These are phyloP conservation scores for Cotesia vestalis DNA, from an alignment of 1,140 invertebrate species.

Conservation along the genomic window DNA sequence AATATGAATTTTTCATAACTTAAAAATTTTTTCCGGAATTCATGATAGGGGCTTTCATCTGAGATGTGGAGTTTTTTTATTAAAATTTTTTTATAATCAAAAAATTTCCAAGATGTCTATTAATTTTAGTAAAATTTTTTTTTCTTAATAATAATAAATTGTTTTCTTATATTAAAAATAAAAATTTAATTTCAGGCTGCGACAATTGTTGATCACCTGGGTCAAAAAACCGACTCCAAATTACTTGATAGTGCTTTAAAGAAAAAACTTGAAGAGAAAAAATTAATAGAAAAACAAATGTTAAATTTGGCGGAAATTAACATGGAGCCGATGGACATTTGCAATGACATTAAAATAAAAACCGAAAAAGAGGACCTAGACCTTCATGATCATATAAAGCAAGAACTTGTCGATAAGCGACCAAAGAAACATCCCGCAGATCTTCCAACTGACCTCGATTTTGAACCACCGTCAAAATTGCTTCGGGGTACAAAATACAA, in stretches of 20 bases:
- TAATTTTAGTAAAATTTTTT: too few species aligned
- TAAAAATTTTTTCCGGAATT: too few species aligned
- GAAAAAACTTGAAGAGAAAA: slow-evolving; percentile 54
- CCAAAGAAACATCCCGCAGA: slow-evolving; percentile 61
- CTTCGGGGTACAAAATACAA: slow-evolving; percentile 80
- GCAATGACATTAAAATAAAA: slow-evolving; percentile 44
- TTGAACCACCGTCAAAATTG: slow-evolving; percentile 71
- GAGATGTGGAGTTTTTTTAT: too few species aligned
- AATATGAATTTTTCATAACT: too few species aligned
- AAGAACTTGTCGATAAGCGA: slow-evolving; percentile 61
- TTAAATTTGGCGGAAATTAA: slow-evolving; percentile 42
- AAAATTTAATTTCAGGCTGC: slow-evolving; percentile 63
- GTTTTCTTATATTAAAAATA: slow-evolving; percentile 13
- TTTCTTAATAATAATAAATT: background rate
- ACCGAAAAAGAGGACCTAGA: slow-evolving; percentile 67
- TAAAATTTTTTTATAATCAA: too few species aligned
- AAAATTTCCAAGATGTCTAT: too few species aligned
- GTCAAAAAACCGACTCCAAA: slow-evolving; percentile 64
- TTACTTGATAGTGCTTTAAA: slow-evolving; percentile 58
- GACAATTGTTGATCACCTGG: slow-evolving; percentile 72
- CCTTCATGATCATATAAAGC: slow-evolving; percentile 56
- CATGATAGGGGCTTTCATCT: too few species aligned
- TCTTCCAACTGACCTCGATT: slow-evolving; percentile 50
- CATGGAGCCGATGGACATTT: background rate
- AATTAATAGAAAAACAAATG: slow-evolving; percentile 46